Evolutionary conservation across 2,888 invertebrate genomes (phyloP).

Genomic region (Sminthurides aquaticus): DNA sequence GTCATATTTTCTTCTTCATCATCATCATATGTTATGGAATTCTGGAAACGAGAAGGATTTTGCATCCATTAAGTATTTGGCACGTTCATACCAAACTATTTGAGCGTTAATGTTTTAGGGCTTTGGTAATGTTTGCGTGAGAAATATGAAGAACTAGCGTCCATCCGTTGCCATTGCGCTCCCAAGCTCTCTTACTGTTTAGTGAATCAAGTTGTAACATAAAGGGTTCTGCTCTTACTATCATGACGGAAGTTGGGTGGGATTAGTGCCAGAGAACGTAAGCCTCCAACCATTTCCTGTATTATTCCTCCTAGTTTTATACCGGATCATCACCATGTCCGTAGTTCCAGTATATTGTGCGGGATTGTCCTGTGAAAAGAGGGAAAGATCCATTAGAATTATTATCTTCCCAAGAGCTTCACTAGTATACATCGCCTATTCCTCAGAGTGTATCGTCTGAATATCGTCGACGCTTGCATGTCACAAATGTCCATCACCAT

Average conservation of each 20-base stretch:
- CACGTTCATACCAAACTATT: neutral
- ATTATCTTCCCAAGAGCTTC: neutral
- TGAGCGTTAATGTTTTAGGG: neutral
- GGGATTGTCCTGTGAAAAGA: conserved; percentile 54
- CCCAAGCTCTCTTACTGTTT: no score
- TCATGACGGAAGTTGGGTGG: conserved; percentile 21
- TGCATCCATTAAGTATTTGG: neutral
- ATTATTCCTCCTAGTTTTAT: conserved; percentile 60
- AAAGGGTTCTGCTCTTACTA: neutral
- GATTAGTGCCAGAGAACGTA: conserved; percentile 45
- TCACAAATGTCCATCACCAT: no score
- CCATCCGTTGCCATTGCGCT: no score
- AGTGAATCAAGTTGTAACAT: no score
- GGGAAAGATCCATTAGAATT: conserved; percentile 6
- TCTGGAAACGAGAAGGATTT: neutral
- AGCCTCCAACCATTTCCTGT: conserved; percentile 65
- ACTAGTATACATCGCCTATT: neutral
- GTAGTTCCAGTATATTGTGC: conserved; percentile 52
- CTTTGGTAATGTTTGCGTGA: neutral
- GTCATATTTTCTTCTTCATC: no score
- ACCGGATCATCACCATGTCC: conserved; percentile 56
- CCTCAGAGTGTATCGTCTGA: neutral
- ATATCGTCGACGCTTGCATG: no score
- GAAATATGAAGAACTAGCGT: no score
- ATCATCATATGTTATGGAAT: no score